Base-by-base conservation (phyloP, 2,888 invertebrate genomes). In the Gasteruption jaculator region DNA sequence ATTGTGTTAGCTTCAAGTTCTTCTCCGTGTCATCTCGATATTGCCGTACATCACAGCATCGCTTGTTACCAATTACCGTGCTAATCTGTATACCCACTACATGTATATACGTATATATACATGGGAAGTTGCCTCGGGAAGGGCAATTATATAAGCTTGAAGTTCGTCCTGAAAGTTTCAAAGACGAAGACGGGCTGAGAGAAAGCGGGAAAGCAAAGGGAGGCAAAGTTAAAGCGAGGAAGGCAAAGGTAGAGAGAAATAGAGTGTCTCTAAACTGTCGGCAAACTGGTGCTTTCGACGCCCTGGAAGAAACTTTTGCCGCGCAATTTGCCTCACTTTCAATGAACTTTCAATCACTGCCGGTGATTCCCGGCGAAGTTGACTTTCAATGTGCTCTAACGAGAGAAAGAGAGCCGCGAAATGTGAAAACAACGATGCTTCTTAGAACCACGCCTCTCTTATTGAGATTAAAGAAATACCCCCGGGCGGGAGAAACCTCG, bases 291-390 rank as follows among this genome's bases (percentile, higher is more conserved):
- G n/a, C n/a, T n/a, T 21, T 15, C 22, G 19, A 12, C 22, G 11
- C 20, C 16, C 25, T 20, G 15, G 10, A n/a, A 5, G 10, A 14
- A 36, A 46, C 43, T 22, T 38, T 38, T 5, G 11, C 16, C 8
- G 29, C n/a, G n/a, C 30, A 22, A 43, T 47, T 47, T 33, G 21
- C 25, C 24, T 6, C 32, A 46, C 38, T 49, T 50, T 48, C 48
- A 45, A 50, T 52, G 41, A 50, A 54, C 48, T 53, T 57, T 48
- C 48, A 46, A 56, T 53, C 48, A 46, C 30, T 21, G 29, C 21
- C 29, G 41, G 47, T 49, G 52, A 51, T 50, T 57, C 54, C 50
- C 35, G 47, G 43, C 41, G 41, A n/a, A n/a, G n/a, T n/a, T 25
- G 19, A 27, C 35, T 15, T 30, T 53, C 50, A 50, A 53, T 56